A percentile compares a stretch with the other conserved stretches of the same genome.
phyloP scores from a whole-genome alignment of 2,888 invertebrate species.

The Seira sanloemensis region DNA sequence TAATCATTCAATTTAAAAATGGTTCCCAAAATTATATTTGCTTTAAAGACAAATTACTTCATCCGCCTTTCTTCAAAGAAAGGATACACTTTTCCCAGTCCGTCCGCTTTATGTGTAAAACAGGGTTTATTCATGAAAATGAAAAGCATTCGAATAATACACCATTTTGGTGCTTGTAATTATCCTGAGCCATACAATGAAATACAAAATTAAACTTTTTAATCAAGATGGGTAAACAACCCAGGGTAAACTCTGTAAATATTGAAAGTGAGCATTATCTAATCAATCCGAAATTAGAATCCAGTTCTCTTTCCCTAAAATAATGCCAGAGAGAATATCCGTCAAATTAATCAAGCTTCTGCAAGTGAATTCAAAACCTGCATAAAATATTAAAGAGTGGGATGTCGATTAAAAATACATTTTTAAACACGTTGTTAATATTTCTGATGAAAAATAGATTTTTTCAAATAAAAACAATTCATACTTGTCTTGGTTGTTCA shows the following conservation, averaged over 20 bases:
- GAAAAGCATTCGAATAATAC: no score
- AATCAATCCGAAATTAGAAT: conserved; percentile 7
- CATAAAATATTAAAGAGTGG: background rate
- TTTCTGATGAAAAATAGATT: conserved; percentile 14
- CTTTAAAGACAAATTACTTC: background rate
- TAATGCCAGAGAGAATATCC: background rate
- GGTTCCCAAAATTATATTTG: background rate
- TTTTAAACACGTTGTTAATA: conserved; percentile 36
- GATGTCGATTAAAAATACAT: conserved; percentile 23
- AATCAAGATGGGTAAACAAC: no score
- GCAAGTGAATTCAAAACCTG: conserved; percentile 1
- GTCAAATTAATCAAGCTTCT: conserved; percentile 29
- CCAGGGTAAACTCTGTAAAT: no score
- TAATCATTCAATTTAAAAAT: background rate
- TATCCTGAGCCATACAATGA: no score
- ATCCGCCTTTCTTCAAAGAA: background rate
- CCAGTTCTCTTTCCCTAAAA: background rate
- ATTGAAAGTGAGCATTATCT: background rate
- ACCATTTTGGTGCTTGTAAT: no score
- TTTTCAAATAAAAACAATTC: no score
- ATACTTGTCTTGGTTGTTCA: no score
- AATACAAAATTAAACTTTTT: no score
- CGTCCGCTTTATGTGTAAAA: no score
- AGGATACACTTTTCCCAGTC: no score
- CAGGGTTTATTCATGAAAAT: no score